Base-by-base conservation (phyloP, 2,113 vertebrate species). In the Oryzias javanicus region DNA sequence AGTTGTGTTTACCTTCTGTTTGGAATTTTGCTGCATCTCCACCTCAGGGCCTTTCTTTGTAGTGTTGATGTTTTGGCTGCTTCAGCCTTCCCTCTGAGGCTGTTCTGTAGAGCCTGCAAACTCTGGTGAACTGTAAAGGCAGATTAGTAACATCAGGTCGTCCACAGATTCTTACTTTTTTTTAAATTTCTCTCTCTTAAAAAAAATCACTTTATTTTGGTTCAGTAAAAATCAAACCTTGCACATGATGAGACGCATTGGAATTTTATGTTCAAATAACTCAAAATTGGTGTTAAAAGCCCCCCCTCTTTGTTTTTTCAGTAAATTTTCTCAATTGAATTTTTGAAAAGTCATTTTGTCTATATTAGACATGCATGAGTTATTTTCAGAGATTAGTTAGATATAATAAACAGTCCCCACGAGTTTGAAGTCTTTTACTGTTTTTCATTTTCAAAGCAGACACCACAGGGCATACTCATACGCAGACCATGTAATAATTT, bases 391-490 rank as follows among this genome's bases (percentile, higher is more conserved):
- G 18, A 49, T 19, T 49, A 60, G 49, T 49, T 40, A 49, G 10
- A 8, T 27, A 27, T 6, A 1, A 27, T 27, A 27, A 49, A 40
- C 19, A 5, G 6, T 13, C 7, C 19, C 58, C 19, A 60, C 4
- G 35, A 19, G 58, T 20, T n/a, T 8, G 14, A 13, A 16, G 58
- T 24, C 42, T 20, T 19, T 17, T 8, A n/a, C 3, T 44, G 48
- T 16, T 60, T 54, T 14, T 51, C 14, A 64, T 64, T 63, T 63
- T 25, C 10, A 41, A 55, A 49, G 14, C 14, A 13, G 16, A 64
- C 29, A 41, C 44, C 19, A 55, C 41, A 16, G 25, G 18, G 27
- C 40, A 1, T 6, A 7, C 18, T 20, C 6, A 40, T 15, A 24
- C 24, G 25, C 22, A 20, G 6, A 27, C 24, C 25, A 18, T 41